Base-by-base conservation (phyloP, 2,797 vertebrate genomes). In the Orientallactaga sibirica region DNA sequence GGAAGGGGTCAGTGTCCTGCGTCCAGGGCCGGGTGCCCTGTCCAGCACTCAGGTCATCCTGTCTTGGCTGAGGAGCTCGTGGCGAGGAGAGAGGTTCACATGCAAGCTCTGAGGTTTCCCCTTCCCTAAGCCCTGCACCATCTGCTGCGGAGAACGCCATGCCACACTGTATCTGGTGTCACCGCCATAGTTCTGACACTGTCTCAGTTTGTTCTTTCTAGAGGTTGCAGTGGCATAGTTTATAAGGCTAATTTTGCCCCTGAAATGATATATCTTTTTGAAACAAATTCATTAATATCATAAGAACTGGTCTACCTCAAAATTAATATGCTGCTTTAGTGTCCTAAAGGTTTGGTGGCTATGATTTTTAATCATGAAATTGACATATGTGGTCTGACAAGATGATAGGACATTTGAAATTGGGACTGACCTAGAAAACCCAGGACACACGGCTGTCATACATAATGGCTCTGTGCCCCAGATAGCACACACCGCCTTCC, bases 401-500 rank as follows among this genome's bases (percentile, higher is more conserved):
- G 95, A 94, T 90, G 94, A 96, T 86, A 81, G 85, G 66, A 80
- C 29, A 85, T 92, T 86, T 95, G 95, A 94, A 96, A 94, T 93
- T 37, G 76, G 79, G 92, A 37, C 85, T 95, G 96, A 96, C 95
- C 94, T 96, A 92, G 93, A 95, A 96, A 96, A 90, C 70, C 74
- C 90, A 93, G 93, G 88, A 94, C 79, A 33, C 0, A 9, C 6
- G 9, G 86, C 96, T 96, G 95, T 94, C 97, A 92, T 92, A 64
- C 43, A 25, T 95, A 96, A 96, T 95, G 93, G 88, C 93, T 58
- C 62, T 64, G 76, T 4, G 79, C 86, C 96, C 95, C 90, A 92
- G 93, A 94, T 95, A 95, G 90, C 70, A 64, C 76, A n/a, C 58
- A 83, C 33, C 37, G 25, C 90, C 61, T 68, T 81, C 66, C 58